phyloP scores from a whole-genome alignment of 1,140 invertebrate genomes.

The Prorops nasuta region DNA sequence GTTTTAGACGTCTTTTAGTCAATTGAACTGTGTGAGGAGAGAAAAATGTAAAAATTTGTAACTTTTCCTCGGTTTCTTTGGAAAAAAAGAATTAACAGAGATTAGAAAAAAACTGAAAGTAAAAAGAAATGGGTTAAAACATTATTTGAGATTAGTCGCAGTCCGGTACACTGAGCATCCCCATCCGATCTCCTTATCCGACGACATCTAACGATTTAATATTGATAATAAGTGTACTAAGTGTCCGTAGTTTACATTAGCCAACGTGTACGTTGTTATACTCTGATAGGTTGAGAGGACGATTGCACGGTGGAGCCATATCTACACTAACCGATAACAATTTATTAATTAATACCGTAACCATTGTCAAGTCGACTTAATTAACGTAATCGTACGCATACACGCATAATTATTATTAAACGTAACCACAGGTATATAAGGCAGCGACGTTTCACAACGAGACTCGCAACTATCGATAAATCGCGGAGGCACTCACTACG shows the following conservation, averaged over 20 bases:
- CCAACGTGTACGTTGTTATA: conserved; percentile 52
- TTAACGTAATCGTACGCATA: conserved; percentile 49
- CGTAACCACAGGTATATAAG: conserved; percentile 33
- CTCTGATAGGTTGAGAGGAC: conserved; percentile 40
- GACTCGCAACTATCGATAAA: conserved; percentile 43
- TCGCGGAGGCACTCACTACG: conserved; percentile 56
- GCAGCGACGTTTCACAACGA: conserved; percentile 32
- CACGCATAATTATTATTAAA: conserved; percentile 51
- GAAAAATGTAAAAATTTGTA: no score
- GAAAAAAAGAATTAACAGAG: no score
- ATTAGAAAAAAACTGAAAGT: no score
- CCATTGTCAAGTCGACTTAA: conserved; percentile 52
- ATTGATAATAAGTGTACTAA: conserved; percentile 56
- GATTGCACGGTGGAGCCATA: conserved; percentile 49
- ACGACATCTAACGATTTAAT: conserved; percentile 46
- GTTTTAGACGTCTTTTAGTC: no score
- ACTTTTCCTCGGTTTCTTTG: no score
- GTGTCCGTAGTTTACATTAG: conserved; percentile 55
- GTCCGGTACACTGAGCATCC: conserved; percentile 1
- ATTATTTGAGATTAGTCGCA: no score
- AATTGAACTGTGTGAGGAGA: no score
- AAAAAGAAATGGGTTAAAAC: no score
- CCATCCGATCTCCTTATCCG: conserved; percentile 21
- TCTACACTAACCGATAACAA: conserved; percentile 51
- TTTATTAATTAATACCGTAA: conserved; percentile 48